Evolutionary conservation across 2,797 vertebrate genomes (phyloP).

Genomic region (Graptemys geographica): DNA sequence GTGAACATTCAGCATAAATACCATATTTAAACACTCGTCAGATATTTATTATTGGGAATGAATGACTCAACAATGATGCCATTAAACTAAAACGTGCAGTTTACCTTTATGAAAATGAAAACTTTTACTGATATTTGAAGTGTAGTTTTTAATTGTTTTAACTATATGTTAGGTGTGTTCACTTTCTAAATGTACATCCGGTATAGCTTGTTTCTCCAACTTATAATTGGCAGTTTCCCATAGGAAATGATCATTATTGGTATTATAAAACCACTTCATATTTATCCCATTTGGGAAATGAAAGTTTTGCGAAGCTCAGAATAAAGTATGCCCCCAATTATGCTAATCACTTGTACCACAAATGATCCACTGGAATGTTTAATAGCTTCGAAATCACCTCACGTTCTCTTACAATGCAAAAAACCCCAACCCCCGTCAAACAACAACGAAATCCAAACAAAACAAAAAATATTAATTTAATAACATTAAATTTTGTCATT

Average conservation of each 20-base stretch:
- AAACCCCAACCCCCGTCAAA: slow-evolving; percentile 24
- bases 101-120: slow-evolving; percentile 22
- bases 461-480: not conserved
- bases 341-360: slow-evolving; percentile 91
- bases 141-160: slow-evolving; percentile 61
- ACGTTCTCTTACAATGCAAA: slow-evolving; percentile 72
- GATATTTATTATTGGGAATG: slow-evolving; percentile 44
- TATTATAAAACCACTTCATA: slow-evolving; percentile 83
- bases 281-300: slow-evolving; percentile 90
- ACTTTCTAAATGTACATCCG: slow-evolving; percentile 78
- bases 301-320: slow-evolving; percentile 87
- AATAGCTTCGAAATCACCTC: slow-evolving; percentile 81
- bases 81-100: slow-evolving; percentile 22
- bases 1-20: not conserved
- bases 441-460: not conserved
- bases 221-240: slow-evolving; percentile 84
- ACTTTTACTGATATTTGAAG: slow-evolving; percentile 55
- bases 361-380: slow-evolving; percentile 79
- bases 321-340: slow-evolving; percentile 97
- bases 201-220: slow-evolving; percentile 75
- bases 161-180: slow-evolving; percentile 75
- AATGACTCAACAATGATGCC: slow-evolving; percentile 35
- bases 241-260: slow-evolving; percentile 84
- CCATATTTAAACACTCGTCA: slow-evolving; percentile 49
- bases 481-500: not conserved